Conservation (phyloP, 2,888 invertebrate genomes). For the Eustalomyia histrio region DNA sequence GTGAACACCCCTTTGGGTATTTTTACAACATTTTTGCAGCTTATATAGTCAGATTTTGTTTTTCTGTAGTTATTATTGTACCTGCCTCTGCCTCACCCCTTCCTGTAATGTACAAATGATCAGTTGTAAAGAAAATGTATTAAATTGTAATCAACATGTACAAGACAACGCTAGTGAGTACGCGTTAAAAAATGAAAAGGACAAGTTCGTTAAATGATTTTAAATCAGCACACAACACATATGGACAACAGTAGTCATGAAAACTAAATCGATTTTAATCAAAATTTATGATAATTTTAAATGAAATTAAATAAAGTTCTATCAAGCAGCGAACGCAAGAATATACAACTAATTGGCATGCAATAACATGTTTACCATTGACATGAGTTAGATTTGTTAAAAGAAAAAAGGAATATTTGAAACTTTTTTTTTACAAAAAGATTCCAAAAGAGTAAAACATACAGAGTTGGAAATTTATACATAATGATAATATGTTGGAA, state of each 20-base stretch:
- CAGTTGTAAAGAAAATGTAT: conserved; percentile 63
- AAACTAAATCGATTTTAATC: conserved; percentile 66
- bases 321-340: conserved; percentile 10
- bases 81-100: background rate
- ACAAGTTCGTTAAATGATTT: conserved; percentile 61
- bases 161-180: background rate
- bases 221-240: conserved; percentile 40
- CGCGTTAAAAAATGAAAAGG: background rate
- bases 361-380: conserved; percentile 53
- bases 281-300: conserved; percentile 66
- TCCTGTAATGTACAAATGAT: conserved; percentile 25
- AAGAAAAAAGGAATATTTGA: background rate
- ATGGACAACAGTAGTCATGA: conserved; percentile 53
- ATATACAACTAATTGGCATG: conserved; percentile 58
- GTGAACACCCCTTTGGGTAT: conserved; percentile 12
- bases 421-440: background rate
- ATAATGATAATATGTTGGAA: too few relatives aligned
- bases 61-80: background rate
- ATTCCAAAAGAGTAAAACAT: too few relatives aligned
- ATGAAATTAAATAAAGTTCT: conserved; percentile 57
- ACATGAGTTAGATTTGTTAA: conserved; percentile 21
- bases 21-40: background rate
- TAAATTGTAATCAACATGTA: conserved; percentile 64
- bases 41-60: conserved; percentile 28
- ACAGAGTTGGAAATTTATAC: too few relatives aligned